Evolutionary conservation across 2,113 vertebrate species (phyloP).

Genomic region (Helogale parvula): DNA sequence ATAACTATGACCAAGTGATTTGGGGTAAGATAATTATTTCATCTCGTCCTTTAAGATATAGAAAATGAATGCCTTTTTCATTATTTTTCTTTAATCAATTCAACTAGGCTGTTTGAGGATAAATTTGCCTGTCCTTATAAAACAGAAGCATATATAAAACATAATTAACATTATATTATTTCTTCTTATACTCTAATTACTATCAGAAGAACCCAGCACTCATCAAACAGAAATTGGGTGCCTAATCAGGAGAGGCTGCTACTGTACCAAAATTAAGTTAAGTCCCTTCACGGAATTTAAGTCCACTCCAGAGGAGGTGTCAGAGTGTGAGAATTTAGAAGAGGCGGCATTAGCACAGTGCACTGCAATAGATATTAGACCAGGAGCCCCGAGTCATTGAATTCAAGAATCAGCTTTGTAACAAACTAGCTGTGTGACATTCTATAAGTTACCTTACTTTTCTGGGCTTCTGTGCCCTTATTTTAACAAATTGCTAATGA

Average conservation of each 20-base stretch:
- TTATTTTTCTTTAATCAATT: neutral
- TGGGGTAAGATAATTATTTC: neutral
- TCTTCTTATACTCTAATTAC: neutral
- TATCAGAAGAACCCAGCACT: neutral
- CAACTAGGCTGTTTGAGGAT: neutral
- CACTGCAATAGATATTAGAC: neutral
- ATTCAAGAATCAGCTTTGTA: neutral
- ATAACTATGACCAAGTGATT: neutral
- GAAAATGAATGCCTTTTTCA: neutral
- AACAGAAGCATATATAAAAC: neutral
- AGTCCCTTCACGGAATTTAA: neutral
- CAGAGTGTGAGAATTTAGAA: neutral
- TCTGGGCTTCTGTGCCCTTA: neutral
- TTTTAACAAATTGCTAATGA: slow-evolving; percentile 7
- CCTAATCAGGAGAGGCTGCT: neutral
- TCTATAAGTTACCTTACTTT: neutral
- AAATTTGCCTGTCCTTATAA: neutral
- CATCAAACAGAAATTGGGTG: neutral
- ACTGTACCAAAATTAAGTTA: neutral
- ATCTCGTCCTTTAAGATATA: neutral
- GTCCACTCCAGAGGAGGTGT: neutral
- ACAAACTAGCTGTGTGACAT: neutral
- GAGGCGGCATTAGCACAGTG: fast-evolving
- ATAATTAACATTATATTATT: neutral
- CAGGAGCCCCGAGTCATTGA: neutral